Percentiles rank a stretch among this genome's conserved stretches.
Conservation (phyloP, 2,888 invertebrate species). For the Reticulitermes lucifugus region DNA sequence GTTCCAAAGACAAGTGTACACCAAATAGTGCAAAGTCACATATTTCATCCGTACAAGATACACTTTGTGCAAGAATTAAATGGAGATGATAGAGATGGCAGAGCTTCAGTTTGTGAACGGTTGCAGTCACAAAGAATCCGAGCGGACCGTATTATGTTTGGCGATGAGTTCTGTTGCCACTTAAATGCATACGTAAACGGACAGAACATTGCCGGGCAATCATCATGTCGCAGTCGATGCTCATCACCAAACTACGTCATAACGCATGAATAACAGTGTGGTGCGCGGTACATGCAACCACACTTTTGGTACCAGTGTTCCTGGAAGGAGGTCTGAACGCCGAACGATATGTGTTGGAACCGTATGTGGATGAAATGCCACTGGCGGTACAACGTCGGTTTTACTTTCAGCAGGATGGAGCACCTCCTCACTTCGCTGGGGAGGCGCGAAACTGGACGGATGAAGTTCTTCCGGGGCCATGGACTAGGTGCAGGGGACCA, state of each 20-base stretch:
- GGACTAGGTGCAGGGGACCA: not conserved
- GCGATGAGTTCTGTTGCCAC: not conserved
- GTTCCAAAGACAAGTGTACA: not conserved
- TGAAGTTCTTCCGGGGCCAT: not conserved
- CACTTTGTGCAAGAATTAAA: not conserved
- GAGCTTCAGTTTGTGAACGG: not conserved
- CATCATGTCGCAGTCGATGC: not conserved
- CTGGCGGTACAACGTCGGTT: not conserved
- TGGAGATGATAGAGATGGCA: not conserved
- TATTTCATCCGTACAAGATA: not conserved
- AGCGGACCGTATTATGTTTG: not conserved
- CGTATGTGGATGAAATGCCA: not conserved
- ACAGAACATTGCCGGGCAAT: not conserved
- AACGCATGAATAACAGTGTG: not conserved
- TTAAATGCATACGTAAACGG: not conserved
- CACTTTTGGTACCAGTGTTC: not conserved
- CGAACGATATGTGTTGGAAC: conserved; percentile 4
- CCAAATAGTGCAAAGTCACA: not conserved
- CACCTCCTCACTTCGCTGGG: not conserved
- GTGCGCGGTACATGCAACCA: not conserved
- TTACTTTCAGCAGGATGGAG: conserved; percentile 11
- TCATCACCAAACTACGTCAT: not conserved
- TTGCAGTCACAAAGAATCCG: not conserved
- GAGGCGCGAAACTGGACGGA: not conserved
- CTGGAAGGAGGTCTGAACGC: not conserved